Evolutionary conservation across 35 echinoderm and acorn worm genomes (phyloP).

Genomic region (Apostichopus parvimensis): DNA sequence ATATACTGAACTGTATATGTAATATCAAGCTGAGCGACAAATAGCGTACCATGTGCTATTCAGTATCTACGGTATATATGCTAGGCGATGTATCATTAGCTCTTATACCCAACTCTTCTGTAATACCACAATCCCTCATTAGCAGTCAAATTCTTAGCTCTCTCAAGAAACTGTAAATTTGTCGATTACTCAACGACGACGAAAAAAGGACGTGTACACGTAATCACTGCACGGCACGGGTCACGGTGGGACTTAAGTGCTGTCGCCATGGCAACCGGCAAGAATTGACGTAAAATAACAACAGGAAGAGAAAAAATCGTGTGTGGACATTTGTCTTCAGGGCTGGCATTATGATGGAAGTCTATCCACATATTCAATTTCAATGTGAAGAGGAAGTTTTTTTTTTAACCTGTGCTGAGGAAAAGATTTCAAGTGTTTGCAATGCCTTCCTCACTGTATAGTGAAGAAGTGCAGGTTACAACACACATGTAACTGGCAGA

Average conservation of each 20-base stretch:
- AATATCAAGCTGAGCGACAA: no score
- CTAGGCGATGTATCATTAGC: background rate
- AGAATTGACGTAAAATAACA: constrained; percentile 52
- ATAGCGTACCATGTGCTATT: no score
- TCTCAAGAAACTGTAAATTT: background rate
- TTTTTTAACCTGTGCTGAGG: background rate
- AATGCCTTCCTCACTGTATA: no score
- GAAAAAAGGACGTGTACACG: constrained; percentile 8
- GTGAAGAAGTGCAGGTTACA: no score
- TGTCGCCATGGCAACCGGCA: background rate
- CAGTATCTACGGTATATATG: no score
- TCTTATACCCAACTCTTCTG: background rate
- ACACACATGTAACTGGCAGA: no score
- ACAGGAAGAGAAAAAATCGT: background rate
- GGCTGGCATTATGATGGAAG: background rate
- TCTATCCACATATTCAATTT: background rate
- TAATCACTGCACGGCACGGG: constrained; percentile 36
- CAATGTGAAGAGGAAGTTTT: background rate
- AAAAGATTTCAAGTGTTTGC: no score
- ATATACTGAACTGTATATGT: no score
- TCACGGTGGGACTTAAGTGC: background rate
- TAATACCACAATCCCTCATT: constrained; percentile 22
- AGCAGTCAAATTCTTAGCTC: background rate
- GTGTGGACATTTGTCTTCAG: constrained; percentile 29
- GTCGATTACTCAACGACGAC: background rate